Evolutionary conservation across 2,797 vertebrate genomes (phyloP).

Genomic region (Takifugu ocellatus): DNA sequence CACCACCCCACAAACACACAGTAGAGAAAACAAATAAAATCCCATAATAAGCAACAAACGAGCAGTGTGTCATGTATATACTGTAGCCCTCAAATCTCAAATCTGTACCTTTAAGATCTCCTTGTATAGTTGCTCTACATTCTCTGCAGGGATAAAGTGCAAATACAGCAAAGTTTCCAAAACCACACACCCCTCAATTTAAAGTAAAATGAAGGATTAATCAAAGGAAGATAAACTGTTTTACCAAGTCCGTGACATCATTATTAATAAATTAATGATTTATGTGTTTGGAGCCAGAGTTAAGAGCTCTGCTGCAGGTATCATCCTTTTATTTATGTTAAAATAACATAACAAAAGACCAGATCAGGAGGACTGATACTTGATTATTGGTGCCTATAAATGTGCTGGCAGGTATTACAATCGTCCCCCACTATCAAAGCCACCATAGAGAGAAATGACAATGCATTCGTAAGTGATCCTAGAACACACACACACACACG

Average conservation of each 20-base stretch:
- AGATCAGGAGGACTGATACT: conserved; percentile 15
- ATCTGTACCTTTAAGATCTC: conserved; percentile 43
- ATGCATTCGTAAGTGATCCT: conserved; percentile 22
- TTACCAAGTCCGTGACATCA: too few species aligned
- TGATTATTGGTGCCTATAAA: conserved; percentile 6
- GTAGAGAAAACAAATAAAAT: conserved; percentile 55
- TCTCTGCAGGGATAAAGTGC: conserved; percentile 83
- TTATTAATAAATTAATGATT: too few species aligned
- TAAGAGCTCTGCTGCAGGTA: neutral
- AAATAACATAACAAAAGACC: conserved; percentile 5
- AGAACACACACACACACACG: neutral
- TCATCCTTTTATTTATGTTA: neutral
- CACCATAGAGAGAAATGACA: conserved; percentile 5
- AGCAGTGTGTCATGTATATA: conserved; percentile 51
- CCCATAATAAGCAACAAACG: conserved; percentile 53
- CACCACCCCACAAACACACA: conserved; percentile 37
- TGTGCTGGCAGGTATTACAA: conserved; percentile 27
- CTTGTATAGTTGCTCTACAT: conserved; percentile 24
- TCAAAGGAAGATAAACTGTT: too few species aligned
- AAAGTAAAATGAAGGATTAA: too few species aligned
- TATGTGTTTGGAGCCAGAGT: too few species aligned
- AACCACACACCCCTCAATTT: conserved; percentile 2
- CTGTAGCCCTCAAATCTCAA: conserved; percentile 73
- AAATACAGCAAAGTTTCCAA: conserved; percentile 62
- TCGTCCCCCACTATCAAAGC: conserved; percentile 3